These are phyloP conservation scores for Furnarius figulus DNA, from an alignment of 2,113 vertebrate species.

Conservation along the genomic window DNA sequence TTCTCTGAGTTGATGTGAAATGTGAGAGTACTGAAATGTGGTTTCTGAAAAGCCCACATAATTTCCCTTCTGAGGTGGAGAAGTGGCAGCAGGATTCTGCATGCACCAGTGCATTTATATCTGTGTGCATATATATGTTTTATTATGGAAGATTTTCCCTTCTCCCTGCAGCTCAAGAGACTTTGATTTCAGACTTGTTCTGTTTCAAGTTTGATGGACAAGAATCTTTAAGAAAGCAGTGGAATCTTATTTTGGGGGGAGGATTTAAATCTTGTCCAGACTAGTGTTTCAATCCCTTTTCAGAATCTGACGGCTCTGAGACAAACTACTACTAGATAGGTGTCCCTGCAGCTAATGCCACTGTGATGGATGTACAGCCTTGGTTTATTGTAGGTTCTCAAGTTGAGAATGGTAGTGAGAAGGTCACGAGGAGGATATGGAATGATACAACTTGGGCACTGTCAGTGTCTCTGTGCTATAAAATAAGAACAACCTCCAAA, in stretches of 20 bases:
- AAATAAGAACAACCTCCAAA: conserved; percentile 15
- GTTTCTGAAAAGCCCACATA: background rate
- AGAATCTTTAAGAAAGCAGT: background rate
- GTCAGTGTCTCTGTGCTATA: background rate
- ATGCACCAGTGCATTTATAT: rapidly evolving
- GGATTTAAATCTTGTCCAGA: conserved; percentile 3
- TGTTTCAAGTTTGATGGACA: background rate
- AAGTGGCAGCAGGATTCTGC: background rate
- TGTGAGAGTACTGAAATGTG: background rate
- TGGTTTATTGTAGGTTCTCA: background rate
- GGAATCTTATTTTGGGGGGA: conserved; percentile 8
- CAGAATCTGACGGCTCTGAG: background rate
- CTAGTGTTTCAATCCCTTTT: background rate
- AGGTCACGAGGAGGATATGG: background rate
- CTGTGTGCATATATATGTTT: background rate
- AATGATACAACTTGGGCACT: background rate
- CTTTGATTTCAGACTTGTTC: background rate
- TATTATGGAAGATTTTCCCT: background rate
- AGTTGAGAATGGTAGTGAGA: background rate
- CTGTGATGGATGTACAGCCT: background rate
- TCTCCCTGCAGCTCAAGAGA: background rate
- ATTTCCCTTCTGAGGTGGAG: background rate
- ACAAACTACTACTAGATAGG: background rate
- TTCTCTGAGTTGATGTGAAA: background rate
- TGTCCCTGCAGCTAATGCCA: background rate